Evolutionary conservation across 2,113 vertebrate species (phyloP), one percentile per base, ranked within the genome.

Genomic region (Halcyon malimbica): DNA sequence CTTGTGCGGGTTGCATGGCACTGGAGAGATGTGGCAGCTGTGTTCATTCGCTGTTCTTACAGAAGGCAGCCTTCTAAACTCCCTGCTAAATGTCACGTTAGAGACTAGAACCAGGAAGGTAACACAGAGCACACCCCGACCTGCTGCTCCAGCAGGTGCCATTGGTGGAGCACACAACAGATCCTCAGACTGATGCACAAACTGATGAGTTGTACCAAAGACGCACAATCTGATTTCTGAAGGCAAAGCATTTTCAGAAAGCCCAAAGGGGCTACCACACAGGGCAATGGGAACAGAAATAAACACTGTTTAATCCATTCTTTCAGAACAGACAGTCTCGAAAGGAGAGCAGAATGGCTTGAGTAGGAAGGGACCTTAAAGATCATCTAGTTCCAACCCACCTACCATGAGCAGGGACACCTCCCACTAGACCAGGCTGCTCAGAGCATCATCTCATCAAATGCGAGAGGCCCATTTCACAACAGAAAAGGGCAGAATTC

Each of bases 241-340:
- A 79, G 31, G 74, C 64, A 89, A 79, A 85, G 35, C 23, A 51
- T 67, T 69, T 89, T 67, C 67, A 57, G 44, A 90, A 90, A 83
- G 37, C 35, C 71, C 51, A 63, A 31, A 78, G 10, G 41, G 11
- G n/a, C 19, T 48, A 31, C 68, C 29, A 42, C 13, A 14, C 25
- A 59, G n/a, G 63, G 54, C 11, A 71, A 59, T 48, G 33, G 41
- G 64, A 81, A 39, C 3, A 13, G n/a, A 74, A 83, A 41, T 33
- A 74, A 85, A 75, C 1, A 15, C 31, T 70, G n/a, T 51, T 93
- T 37, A 67, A 77, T 69, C 25, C 17, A 4, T 84, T 67, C 13
- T 87, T 93, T 92, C 67, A 67, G 74, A 94, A 83, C 2, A 87
- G 60, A 8, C 19, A 81, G 8, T 35, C 83, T 71, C 70, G 53